Conservation (phyloP, 2,797 vertebrate genomes). For the Acanthornis magna region DNA sequence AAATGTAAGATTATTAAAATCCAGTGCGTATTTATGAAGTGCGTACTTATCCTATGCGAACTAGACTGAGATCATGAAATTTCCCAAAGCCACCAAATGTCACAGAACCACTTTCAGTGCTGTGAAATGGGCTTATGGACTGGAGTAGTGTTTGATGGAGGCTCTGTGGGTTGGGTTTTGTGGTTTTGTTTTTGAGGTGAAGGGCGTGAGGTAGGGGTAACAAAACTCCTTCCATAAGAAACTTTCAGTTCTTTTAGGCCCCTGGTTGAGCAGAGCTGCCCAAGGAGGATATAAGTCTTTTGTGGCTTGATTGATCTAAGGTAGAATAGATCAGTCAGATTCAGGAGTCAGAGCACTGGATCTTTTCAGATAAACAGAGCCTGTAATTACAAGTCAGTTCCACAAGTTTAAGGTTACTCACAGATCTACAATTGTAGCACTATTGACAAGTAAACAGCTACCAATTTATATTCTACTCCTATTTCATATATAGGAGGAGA, state of each 20-base stretch:
- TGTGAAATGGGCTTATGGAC: rapidly evolving
- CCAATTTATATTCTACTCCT: not conserved
- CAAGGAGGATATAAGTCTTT: not conserved
- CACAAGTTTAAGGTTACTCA: not conserved
- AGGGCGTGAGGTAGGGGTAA: not conserved
- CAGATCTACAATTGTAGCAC: not conserved
- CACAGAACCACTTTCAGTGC: not conserved
- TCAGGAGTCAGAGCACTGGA: not conserved
- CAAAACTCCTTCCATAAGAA: not conserved
- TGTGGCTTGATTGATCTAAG: not conserved
- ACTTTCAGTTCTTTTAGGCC: not conserved
- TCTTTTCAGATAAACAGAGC: not conserved
- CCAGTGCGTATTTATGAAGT: not conserved
- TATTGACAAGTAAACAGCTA: not conserved
- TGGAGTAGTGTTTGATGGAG: not conserved
- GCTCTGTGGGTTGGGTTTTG: not conserved
- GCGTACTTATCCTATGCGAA: not conserved
- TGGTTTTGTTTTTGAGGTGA: not conserved
- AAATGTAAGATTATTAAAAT: not conserved
- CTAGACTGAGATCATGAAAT: not conserved
- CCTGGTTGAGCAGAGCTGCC: not conserved
- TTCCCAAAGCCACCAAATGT: not conserved
- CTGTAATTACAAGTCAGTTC: not conserved
- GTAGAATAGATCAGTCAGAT: not conserved
- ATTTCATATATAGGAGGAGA: not conserved